These are phyloP conservation scores for Drosophila eohydei DNA, from an alignment of 2,888 invertebrate genomes.

Conservation along the genomic window DNA sequence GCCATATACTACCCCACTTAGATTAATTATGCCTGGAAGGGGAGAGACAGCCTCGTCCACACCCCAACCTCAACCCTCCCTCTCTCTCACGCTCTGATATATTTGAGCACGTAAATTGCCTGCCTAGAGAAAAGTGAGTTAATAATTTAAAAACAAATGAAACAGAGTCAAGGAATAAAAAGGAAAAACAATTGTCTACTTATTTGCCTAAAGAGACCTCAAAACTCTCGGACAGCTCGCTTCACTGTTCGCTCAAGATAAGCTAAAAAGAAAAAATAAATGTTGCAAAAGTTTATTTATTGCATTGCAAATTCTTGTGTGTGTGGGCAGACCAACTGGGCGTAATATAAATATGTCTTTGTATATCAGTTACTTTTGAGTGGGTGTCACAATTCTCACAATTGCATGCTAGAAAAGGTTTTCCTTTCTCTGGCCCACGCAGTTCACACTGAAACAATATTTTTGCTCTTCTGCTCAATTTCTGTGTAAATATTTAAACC, in stretches of 20 bases:
- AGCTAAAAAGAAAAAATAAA: constrained; percentile 5
- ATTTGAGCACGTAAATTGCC: constrained; percentile 51
- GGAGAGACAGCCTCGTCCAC: too few relatives aligned
- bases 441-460: background rate
- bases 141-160: constrained; percentile 64
- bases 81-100: constrained; percentile 27
- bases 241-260: constrained; percentile 37
- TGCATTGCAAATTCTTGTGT: constrained; percentile 1
- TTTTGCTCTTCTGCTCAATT: background rate
- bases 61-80: background rate
- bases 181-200: constrained; percentile 22
- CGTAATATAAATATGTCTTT: background rate
- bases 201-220: constrained; percentile 46
- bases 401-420: background rate
- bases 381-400: constrained; percentile 5
- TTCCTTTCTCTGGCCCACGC: background rate
- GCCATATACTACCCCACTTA: constrained; percentile 30
- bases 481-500: background rate
- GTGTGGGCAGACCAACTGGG: constrained; percentile 1
- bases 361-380: background rate
- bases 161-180: constrained; percentile 4
- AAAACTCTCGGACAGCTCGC: constrained; percentile 19
- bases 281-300: constrained; percentile 29
- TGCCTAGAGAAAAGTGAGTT: constrained; percentile 47
- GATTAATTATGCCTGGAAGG: constrained; percentile 57